Conservation (phyloP, 2,797 vertebrate species). For the Oreochromis grahami region DNA sequence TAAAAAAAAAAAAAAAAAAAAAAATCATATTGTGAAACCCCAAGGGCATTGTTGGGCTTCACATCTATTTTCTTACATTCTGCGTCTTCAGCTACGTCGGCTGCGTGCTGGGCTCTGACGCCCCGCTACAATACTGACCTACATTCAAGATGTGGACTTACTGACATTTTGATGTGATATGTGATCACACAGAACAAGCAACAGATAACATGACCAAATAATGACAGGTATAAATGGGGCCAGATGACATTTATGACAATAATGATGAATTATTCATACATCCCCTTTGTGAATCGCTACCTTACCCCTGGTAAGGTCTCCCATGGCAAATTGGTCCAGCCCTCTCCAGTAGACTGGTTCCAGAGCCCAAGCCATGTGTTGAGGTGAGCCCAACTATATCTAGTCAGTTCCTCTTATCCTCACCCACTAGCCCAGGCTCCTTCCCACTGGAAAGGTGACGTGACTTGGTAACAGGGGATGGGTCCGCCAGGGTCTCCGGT, state of each 20-base stretch:
- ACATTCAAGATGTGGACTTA: background rate
- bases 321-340: background rate
- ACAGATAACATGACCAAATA: background rate
- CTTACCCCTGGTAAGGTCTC: background rate
- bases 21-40: background rate
- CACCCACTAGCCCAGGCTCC: background rate
- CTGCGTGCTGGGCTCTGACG: background rate
- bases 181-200: background rate
- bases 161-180: background rate
- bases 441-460: background rate
- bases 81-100: background rate
- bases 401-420: background rate
- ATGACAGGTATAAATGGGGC: background rate
- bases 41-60: background rate
- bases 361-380: background rate
- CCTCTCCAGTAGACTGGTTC: background rate
- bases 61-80: background rate
- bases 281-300: background rate
- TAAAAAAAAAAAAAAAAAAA: background rate
- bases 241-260: background rate
- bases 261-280: background rate
- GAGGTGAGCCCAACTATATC: background rate
- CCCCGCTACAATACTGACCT: constrained; percentile 1
- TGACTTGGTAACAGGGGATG: background rate
- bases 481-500: too few species aligned